Percentiles rank a stretch among this genome's conserved stretches.
These are phyloP conservation scores for Axinella damicornis DNA, from an alignment of 37 sponge, comb jelly and placozoan genomes.

Conservation along the genomic window DNA sequence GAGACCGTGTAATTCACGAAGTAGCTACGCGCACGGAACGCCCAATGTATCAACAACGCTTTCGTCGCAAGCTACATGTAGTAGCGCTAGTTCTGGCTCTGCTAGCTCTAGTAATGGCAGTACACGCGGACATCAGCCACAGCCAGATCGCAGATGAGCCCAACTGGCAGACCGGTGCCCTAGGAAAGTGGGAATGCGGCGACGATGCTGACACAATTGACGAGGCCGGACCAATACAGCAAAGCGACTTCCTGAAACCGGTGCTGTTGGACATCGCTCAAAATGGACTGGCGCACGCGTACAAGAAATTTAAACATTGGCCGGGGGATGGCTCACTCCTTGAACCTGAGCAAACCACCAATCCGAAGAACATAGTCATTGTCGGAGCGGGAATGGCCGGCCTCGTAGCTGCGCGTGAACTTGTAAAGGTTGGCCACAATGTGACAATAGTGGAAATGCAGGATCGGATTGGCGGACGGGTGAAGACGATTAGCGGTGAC, in stretches of 20 bases:
- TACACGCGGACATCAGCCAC: too few species aligned
- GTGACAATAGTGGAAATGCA: constrained; percentile 64
- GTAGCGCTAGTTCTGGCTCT: too few species aligned
- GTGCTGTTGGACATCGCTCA: constrained; percentile 36
- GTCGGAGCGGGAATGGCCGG: too few species aligned
- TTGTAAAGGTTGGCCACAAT: constrained; percentile 56
- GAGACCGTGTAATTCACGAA: too few species aligned
- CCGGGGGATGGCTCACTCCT: not conserved
- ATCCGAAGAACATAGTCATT: constrained; percentile 56
- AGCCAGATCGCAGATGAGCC: constrained; percentile 41
- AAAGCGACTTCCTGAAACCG: constrained; percentile 55
- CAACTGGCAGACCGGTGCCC: constrained; percentile 38
- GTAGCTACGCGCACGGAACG: too few species aligned
- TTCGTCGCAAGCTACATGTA: too few species aligned
- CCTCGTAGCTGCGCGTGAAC: constrained; percentile 66
- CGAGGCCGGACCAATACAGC: constrained; percentile 38
- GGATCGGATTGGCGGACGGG: constrained; percentile 61
- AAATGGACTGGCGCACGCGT: constrained; percentile 49
- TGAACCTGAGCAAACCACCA: constrained; percentile 24
- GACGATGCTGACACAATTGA: too few species aligned
- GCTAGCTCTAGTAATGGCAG: too few species aligned
- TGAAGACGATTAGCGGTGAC: constrained; percentile 36
- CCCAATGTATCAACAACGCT: too few species aligned
- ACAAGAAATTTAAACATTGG: constrained; percentile 6
- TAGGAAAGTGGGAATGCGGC: too few species aligned